Evolutionary conservation across 2,888 invertebrate species (phyloP).

Genomic region (Macrophya annulata): DNA sequence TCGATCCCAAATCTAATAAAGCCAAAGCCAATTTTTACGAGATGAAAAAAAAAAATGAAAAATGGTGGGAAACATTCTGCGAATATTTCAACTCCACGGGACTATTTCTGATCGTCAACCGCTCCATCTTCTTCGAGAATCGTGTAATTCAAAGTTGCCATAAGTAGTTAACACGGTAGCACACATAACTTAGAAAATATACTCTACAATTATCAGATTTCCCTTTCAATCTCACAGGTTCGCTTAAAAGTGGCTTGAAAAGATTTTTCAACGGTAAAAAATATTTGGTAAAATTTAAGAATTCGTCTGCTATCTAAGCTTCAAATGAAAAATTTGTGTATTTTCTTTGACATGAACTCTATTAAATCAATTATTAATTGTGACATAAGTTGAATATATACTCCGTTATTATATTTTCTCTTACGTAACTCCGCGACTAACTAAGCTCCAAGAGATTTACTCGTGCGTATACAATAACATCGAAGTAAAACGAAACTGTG

Average conservation of each 20-base stretch:
- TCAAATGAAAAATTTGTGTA: neutral
- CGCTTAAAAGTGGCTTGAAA: neutral
- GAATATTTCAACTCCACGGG: neutral
- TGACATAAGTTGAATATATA: neutral
- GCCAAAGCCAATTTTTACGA: neutral
- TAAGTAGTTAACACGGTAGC: neutral
- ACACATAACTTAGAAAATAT: neutral
- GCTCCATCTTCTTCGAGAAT: neutral
- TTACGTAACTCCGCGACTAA: neutral
- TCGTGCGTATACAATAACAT: constrained; percentile 24
- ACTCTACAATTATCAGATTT: neutral
- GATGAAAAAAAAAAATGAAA: neutral
- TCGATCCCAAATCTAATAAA: constrained; percentile 37
- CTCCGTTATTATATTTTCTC: constrained; percentile 14
- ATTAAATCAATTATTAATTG: neutral
- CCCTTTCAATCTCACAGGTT: neutral
- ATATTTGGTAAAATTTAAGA: neutral
- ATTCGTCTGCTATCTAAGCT: neutral
- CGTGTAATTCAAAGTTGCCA: neutral
- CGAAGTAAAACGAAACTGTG: neutral
- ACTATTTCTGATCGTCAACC: neutral
- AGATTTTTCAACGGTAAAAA: neutral
- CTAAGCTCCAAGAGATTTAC: neutral
- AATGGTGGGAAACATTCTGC: neutral
- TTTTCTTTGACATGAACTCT: neutral